Conservation (phyloP, 1,140 invertebrate species). For the Macrotrachela quadricornifera region DNA sequence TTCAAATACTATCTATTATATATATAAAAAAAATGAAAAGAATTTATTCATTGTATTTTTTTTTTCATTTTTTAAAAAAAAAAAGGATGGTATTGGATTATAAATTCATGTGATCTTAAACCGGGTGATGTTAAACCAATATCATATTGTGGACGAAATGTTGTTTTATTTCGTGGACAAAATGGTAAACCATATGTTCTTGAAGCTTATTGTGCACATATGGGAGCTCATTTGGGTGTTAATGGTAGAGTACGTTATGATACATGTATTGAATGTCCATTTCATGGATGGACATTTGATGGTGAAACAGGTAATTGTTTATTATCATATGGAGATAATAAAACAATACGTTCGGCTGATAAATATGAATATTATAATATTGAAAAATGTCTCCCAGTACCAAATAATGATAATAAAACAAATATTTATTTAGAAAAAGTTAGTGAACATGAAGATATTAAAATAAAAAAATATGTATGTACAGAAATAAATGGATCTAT, state of each 20-base stretch:
- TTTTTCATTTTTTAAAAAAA: too few relatives aligned
- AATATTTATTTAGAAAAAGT: conserved; percentile 2
- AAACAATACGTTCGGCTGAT: background rate
- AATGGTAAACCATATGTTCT: conserved; percentile 38
- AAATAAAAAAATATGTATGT: conserved; percentile 3
- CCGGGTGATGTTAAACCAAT: conserved; percentile 39
- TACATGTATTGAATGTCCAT: conserved; percentile 52
- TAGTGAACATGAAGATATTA: background rate
- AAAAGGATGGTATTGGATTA: conserved; percentile 46
- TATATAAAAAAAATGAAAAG: too few relatives aligned
- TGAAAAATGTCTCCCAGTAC: too few relatives aligned
- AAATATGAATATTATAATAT: background rate
- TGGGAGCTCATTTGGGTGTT: conserved; percentile 53
- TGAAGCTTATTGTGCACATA: conserved; percentile 59
- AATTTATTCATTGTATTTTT: too few relatives aligned
- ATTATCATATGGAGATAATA: conserved; percentile 19
- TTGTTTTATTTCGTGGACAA: conserved; percentile 44
- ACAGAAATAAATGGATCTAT: conserved; percentile 2
- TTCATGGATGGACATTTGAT: conserved; percentile 55
- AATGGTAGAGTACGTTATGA: conserved; percentile 47
- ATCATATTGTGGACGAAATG: conserved; percentile 38
- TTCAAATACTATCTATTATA: too few relatives aligned
- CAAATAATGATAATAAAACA: background rate
- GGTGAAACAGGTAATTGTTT: conserved; percentile 42
- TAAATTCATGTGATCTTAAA: conserved; percentile 42